Base-by-base conservation (phyloP, 2,888 invertebrate genomes). In the Melangyna quadrimaculata region DNA sequence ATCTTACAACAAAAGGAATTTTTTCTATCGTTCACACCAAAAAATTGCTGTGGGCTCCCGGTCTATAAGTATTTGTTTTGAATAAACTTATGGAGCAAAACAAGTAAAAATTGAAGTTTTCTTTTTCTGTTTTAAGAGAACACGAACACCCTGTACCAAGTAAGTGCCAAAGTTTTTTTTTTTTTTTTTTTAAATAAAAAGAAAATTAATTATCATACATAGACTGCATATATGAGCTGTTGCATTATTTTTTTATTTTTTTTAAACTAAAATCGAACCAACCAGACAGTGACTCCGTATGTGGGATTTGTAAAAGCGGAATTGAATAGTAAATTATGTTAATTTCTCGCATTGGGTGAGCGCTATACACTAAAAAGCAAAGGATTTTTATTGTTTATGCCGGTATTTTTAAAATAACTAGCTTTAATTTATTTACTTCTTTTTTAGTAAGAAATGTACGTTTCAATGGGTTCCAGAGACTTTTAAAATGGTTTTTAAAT, bases 301-400 rank as follows among this genome's bases (percentile, higher is more conserved):
- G 29, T 69, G 67, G 72, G 77, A 77, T 61, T 67, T 78, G 51
- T 67, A 48, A 55, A 55, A 55, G 78, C 71, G 82, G 82, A 82
- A 82, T 82, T 82, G 78, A 78, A 78, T 82, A 82, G 78, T 82
- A 32, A 55, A 55, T 55, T 82, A 82, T 82, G 82, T 72, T 78
- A 82, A 82, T 82, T 82, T 53, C 9, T 51, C 14, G n/a, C n/a
- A 51, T 55, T 55, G n/a, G 1, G 1, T 17, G 32, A 29, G 29
- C 55, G 9, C 2, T 0, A 17, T 9, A 2, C 22, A 51, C 14
- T n/a, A n/a, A n/a, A n/a, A n/a, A 24, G 51, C 24, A 51, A n/a
- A 51, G 51, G 29, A 29, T 55, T 53, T 53, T 27, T 1, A 9
- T 51, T 51, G 51, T 14, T 51, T 51, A 48, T 24, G 48, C 12